Evolutionary conservation across 2,113 vertebrate genomes (phyloP).

Genomic region (Cyphotilapia sp.): DNA sequence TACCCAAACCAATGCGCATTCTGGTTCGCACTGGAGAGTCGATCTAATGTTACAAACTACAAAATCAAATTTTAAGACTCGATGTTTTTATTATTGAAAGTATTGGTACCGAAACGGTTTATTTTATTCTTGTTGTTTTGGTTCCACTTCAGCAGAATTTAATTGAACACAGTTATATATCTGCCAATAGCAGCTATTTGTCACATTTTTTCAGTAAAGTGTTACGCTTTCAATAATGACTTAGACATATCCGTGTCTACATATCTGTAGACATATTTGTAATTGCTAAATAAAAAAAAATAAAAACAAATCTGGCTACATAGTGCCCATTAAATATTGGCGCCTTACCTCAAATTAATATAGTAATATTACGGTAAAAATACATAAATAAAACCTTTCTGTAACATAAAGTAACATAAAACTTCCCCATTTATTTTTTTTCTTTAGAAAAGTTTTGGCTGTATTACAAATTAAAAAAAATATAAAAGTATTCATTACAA

Average conservation of each 20-base stretch:
- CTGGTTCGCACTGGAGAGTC: neutral
- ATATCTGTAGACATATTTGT: neutral
- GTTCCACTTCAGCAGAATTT: neutral
- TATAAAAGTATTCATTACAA: neutral
- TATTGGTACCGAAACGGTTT: neutral
- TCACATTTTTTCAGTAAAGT: neutral
- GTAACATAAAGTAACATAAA: neutral
- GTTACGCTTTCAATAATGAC: neutral
- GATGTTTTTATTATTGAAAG: neutral
- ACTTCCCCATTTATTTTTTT: neutral
- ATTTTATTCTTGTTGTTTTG: neutral
- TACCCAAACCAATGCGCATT: neutral
- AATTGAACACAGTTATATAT: neutral
- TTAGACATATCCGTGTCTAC: neutral
- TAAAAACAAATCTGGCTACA: neutral
- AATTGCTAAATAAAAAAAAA: neutral
- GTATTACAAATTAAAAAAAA: neutral
- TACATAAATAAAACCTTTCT: neutral
- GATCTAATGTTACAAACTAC: neutral
- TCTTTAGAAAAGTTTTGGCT: neutral
- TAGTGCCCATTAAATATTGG: neutral
- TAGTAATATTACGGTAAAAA: neutral
- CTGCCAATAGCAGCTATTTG: neutral
- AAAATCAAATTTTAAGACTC: neutral
- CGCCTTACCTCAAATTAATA: neutral